Base-by-base conservation (phyloP, 2,888 invertebrate genomes). In the Drosophila hamatofila region DNA sequence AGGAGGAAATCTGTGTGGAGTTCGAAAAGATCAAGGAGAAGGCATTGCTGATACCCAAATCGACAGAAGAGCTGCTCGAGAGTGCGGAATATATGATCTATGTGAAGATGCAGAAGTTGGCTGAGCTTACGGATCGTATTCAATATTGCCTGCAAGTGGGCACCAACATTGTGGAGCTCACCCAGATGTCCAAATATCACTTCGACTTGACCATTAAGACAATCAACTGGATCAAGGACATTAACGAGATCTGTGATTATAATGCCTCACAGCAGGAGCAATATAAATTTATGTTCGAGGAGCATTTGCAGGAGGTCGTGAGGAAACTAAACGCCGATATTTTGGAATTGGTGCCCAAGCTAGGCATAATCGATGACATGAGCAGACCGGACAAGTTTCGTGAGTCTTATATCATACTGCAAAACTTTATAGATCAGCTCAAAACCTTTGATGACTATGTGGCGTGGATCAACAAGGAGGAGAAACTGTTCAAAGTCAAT, bases 391-490 rank as follows among this genome's bases (percentile, higher is more conserved):
- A 95, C 58, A 95, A 96, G 87, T 96, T 97, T 75, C 94, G 95
- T 16, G 96, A 97, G 85, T 98, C 98, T 91, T 95, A 96, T 39
- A 95, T 96, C 91, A 95, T 96, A 85, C 94, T 98, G 79, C 94
- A 96, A 61, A 95, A 95, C 78, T 95, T 97, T 51, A 95, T 96
- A 65, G 96, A 96, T 83, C 94, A 96, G 68, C 93, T 98, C 54
- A 95, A 95, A 68, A 95, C 95, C 23, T 96, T 97, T 85, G 96
- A 96, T 83, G 95, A 95, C 79, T 94, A 96, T 79, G 96, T 97
- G 21, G 92, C 93, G 7, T 98, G 97, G 97, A 97, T 98, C 57
- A 98, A 98, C 92, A 95, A 96, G 81, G 98, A 98, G 93, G 98
- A 98, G 93, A 93, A 93, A 6, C 95, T 92, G 4, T 97, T 98